Conservation (phyloP, 2,888 invertebrate species). For the Drosophila quasianomalipes region DNA sequence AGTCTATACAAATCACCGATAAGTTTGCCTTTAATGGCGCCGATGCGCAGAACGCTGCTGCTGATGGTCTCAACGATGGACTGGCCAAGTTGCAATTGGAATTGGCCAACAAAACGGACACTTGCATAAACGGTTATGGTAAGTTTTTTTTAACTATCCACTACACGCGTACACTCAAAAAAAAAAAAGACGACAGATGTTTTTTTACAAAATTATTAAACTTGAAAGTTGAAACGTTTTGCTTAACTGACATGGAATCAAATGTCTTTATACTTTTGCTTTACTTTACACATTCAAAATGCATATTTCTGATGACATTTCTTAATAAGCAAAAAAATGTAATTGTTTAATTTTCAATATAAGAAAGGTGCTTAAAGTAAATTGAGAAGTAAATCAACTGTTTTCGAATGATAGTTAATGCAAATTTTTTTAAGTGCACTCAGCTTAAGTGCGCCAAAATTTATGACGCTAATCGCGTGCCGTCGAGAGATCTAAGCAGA, state of each 20-base stretch:
- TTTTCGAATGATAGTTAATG: not conserved
- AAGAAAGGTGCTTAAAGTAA: not conserved
- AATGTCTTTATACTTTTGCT: too few species aligned
- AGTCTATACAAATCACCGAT: constrained; percentile 96
- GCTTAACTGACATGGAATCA: too few species aligned
- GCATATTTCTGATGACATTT: not conserved
- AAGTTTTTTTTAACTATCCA: constrained; percentile 61
- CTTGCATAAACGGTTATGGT: constrained; percentile 86
- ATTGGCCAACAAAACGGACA: constrained; percentile 85
- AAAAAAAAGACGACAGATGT: not conserved
- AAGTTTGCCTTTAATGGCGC: constrained; percentile 94
- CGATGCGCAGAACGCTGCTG: constrained; percentile 65
- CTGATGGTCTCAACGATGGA: constrained; percentile 84
- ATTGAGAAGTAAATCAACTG: not conserved
- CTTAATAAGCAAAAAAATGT: not conserved
- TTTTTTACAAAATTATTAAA: not conserved
- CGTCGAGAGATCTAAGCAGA: constrained; percentile 42
- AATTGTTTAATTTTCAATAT: not conserved
- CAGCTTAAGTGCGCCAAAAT: constrained; percentile 58
- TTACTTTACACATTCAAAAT: not conserved
- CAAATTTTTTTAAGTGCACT: constrained; percentile 7
- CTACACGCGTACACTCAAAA: constrained; percentile 5
- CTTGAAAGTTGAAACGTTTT: not conserved
- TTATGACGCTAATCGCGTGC: constrained; percentile 74
- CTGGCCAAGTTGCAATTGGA: constrained; percentile 91